Evolutionary conservation across 2,113 vertebrate species (phyloP), one percentile per base, ranked within the genome.

Genomic region (Pygoscelis antarcticus): DNA sequence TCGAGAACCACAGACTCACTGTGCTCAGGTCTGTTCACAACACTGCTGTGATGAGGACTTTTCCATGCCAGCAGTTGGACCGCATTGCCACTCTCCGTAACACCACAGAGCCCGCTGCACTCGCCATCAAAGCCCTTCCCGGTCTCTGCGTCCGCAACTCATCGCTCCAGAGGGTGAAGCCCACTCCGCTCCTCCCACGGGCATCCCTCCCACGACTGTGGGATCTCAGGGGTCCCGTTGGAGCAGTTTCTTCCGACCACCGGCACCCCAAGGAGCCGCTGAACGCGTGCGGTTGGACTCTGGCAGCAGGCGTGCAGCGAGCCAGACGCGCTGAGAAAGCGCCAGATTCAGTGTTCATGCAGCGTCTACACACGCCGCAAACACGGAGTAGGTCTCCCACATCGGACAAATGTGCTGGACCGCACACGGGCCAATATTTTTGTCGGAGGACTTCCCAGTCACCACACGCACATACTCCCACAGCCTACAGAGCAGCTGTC

Each of bases 281-380:
- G 40, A 47, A n/a, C 11, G 34, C 0, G 0, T 5, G 55, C 42
- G 11, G 26, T 1, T 14, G 38, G 69, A 29, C 30, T 12, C 15
- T 8, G 42, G 42, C 32, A 46, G 71, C 52, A 49, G 40, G 19
- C 5, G 36, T 4, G 23, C 30, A 34, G 47, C 4, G 10, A 38
- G 54, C 10, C 15, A 25, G 29, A 29, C 4, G 34, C 17, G 12
- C 47, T 9, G 38, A 10, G 55, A 42, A 22, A 7, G 13, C 3
- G 26, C 13, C 26, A 16, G 34, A 7, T 14, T 44, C 29, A 1
- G 4, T 10, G 79, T 11, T 46, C 42, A 7, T 0, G 3, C 12
- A 10, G 60, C 34, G 26, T 3, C 40, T 19, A 27, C 20, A 5
- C 0, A 2, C 5, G n/a, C 64, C 27, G 32, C 0, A 0, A 65